Base-by-base conservation (phyloP, 2,888 invertebrate species). In the Melanophora roralis region DNA sequence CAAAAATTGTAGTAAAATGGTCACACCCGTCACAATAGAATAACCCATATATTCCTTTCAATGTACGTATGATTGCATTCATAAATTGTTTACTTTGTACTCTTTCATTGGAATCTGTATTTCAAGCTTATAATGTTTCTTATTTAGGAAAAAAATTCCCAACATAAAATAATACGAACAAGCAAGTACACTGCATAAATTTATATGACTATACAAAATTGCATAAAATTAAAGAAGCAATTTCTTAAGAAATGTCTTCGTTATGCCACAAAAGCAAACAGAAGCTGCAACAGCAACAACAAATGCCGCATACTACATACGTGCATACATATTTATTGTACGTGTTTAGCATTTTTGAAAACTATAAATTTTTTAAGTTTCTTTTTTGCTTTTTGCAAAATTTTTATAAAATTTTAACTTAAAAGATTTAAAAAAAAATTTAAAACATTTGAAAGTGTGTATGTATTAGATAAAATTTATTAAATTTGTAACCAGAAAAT, bases 261-360 rank as follows among this genome's bases (percentile, higher is more conserved):
- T 12, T 45, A 43, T 55, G 57, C 47, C 34, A 40, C 65, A 67
- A 74, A 38, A 21, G 57, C 49, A 38, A 21, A 47, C 49, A 65
- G 49, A 65, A 73, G 57, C 47, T 65, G 55, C 62, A 76, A 59
- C 62, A 51, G 59, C 74, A 79, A 74, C 12, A n/a, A 45, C 55
- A 76, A 49, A 53, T 57, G 72, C 71, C 8, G 19, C 34, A 59
- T 57, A 67, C 51, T 64, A 73, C 68, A 72, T 27, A 51, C 76
- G 72, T 72, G 80, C 80, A 80, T 80, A 60, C 65, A n/a, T 55
- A 65, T 72, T 60, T 76, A 68, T 67, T 60, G 57, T 72, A 80
- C 80, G 80, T 80, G 80, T 80, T 80, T 80, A 80, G 80, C 76
- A 80, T 80, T 80, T n/a, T 73, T 2, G 45, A 76, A 80, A 72